Evolutionary conservation across 1,140 invertebrate species (phyloP).

Genomic region (Stegodyphus mimosarum): DNA sequence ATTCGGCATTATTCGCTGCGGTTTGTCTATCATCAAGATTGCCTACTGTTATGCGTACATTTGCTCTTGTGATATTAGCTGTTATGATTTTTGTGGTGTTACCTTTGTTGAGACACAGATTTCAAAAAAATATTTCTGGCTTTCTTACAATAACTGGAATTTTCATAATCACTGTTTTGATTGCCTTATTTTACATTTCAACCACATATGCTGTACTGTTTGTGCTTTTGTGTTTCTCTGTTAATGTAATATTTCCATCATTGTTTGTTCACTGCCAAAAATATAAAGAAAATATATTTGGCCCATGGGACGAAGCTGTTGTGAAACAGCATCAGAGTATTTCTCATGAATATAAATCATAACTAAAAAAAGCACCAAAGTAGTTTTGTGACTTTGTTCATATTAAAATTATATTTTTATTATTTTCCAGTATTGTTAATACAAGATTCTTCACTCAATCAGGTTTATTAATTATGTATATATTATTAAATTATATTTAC

Average conservation of each 20-base stretch:
- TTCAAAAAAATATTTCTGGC: constrained; percentile 64
- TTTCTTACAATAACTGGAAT: constrained; percentile 8
- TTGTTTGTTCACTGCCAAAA: constrained; percentile 84
- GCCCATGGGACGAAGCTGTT: constrained; percentile 53
- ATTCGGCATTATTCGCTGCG: constrained; percentile 91
- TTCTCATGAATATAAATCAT: too few relatives aligned
- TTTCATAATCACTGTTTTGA: constrained; percentile 15
- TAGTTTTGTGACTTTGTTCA: too few relatives aligned
- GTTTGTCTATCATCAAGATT: constrained; percentile 94
- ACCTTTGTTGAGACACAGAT: constrained; percentile 79
- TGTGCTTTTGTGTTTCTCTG: constrained; percentile 69
- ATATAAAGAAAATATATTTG: constrained; percentile 78
- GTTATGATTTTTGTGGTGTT: constrained; percentile 89
- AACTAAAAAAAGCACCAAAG: too few relatives aligned
- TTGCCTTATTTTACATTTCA: constrained; percentile 11
- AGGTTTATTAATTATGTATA: too few relatives aligned
- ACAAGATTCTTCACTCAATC: too few relatives aligned
- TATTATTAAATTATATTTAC: too few relatives aligned
- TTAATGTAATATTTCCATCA: constrained; percentile 77
- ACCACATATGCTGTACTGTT: constrained; percentile 65
- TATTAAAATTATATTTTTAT: too few relatives aligned
- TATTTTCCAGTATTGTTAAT: too few relatives aligned
- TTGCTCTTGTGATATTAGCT: constrained; percentile 86
- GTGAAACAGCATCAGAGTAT: constrained; percentile 1
- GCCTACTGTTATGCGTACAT: constrained; percentile 84